A percentile compares a stretch with the other conserved stretches of the same genome.
Evolutionary conservation across 2,888 invertebrate genomes (phyloP).

Genomic region (Cataglyphis altisquamis): DNA sequence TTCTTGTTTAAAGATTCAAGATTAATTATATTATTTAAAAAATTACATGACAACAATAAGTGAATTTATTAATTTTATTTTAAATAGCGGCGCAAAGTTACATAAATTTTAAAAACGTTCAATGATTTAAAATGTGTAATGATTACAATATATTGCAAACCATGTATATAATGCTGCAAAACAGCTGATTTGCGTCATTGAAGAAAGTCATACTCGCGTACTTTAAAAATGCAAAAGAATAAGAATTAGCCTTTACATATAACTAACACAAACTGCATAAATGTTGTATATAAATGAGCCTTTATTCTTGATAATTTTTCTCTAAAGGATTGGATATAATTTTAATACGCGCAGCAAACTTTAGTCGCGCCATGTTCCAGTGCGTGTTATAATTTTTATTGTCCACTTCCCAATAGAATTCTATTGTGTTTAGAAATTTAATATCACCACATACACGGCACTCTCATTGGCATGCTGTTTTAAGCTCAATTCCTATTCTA

Average conservation of each 20-base stretch:
- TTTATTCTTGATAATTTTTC: conserved; percentile 51
- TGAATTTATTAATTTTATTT: neutral
- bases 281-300: conserved; percentile 30
- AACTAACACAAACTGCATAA: conserved; percentile 13
- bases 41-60: neutral
- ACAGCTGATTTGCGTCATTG: neutral
- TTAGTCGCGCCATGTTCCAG: conserved; percentile 27
- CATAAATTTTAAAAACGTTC: neutral
- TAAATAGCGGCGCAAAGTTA: neutral
- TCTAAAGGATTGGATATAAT: conserved; percentile 40
- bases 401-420: conserved; percentile 13
- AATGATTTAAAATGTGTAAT: neutral
- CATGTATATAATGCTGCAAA: neutral
- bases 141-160: too few species aligned
- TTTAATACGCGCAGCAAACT: conserved; percentile 42
- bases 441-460: neutral
- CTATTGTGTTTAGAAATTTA: conserved; percentile 41
- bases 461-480: conserved; percentile 9
- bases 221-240: conserved; percentile 30
- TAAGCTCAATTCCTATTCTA: conserved; percentile 8
- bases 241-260: neutral
- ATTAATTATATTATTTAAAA: neutral
- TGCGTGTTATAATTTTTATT: conserved; percentile 45
- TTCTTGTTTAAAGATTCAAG: neutral
- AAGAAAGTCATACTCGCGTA: neutral